These are phyloP conservation scores for Aptenodytes patagonicus DNA, from an alignment of 2,113 vertebrate species.

Conservation along the genomic window DNA sequence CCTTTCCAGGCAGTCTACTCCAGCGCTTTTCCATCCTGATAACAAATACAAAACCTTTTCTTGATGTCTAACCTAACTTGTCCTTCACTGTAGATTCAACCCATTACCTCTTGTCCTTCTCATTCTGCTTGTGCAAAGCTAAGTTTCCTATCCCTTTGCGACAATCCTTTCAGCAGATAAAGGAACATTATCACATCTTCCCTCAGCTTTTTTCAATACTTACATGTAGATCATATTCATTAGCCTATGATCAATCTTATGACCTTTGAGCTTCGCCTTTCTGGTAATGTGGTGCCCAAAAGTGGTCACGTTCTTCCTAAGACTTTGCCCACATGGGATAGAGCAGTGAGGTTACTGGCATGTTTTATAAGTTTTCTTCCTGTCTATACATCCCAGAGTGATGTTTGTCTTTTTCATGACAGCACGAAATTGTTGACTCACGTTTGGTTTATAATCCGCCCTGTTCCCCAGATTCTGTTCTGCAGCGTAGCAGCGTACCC, in stretches of 20 bases:
- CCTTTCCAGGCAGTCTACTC: neutral
- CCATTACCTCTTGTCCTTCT: neutral
- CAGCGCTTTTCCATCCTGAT: neutral
- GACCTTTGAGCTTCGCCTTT: neutral
- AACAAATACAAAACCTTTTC: neutral
- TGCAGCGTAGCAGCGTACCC: fast-evolving
- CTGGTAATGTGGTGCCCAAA: neutral
- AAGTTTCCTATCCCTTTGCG: neutral
- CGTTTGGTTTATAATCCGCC: neutral
- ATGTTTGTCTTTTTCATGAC: neutral
- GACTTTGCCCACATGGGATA: fast-evolving
- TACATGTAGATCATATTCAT: neutral
- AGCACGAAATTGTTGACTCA: neutral
- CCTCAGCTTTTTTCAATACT: neutral
- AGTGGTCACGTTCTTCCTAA: neutral
- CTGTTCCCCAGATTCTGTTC: neutral
- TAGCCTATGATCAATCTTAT: neutral
- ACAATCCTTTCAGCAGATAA: neutral
- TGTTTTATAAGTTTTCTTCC: neutral
- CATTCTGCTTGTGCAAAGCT: neutral
- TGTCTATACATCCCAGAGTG: neutral
- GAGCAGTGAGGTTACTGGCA: neutral
- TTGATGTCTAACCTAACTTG: neutral
- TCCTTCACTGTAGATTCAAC: neutral
- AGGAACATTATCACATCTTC: fast-evolving